Evolutionary conservation across 2,797 vertebrate genomes (phyloP).

Genomic region (Tokudaia muenninki): DNA sequence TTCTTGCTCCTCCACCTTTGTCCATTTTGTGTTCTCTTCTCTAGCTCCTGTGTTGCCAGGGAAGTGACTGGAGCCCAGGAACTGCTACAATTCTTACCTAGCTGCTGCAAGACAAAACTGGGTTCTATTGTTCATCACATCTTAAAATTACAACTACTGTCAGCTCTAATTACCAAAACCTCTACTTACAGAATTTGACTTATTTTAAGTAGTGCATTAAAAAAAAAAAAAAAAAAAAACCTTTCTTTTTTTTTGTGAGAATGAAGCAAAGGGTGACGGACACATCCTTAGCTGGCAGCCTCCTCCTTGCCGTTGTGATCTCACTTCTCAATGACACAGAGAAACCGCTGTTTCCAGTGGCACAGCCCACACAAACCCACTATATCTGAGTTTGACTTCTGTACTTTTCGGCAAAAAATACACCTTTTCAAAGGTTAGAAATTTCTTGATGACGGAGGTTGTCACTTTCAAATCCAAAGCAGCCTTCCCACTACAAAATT

Average conservation of each 20-base stretch:
- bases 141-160: constrained; percentile 38
- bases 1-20: not conserved
- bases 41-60: not conserved
- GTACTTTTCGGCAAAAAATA: constrained; percentile 1
- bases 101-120: not conserved
- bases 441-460: constrained; percentile 43
- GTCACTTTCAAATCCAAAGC: constrained; percentile 43
- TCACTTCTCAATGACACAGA: constrained; percentile 65
- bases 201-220: constrained; percentile 73
- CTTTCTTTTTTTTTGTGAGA: not conserved
- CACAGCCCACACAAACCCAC: not conserved
- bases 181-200: constrained; percentile 66
- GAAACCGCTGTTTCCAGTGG: not conserved
- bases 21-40: not conserved
- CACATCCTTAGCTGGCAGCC: not conserved
- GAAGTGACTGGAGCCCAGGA: not conserved
- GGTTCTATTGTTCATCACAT: not conserved
- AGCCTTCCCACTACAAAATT: not conserved
- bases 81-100: constrained; percentile 25
- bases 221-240: not conserved
- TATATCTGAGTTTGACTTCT: not conserved
- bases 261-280: constrained; percentile 25
- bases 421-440: constrained; percentile 14
- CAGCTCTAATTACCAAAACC: constrained; percentile 57
- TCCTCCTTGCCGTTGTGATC: not conserved